Evolutionary conservation across 2,113 vertebrate species (phyloP), one percentile per base, ranked within the genome.

Genomic region (Chaenogobius annularis): DNA sequence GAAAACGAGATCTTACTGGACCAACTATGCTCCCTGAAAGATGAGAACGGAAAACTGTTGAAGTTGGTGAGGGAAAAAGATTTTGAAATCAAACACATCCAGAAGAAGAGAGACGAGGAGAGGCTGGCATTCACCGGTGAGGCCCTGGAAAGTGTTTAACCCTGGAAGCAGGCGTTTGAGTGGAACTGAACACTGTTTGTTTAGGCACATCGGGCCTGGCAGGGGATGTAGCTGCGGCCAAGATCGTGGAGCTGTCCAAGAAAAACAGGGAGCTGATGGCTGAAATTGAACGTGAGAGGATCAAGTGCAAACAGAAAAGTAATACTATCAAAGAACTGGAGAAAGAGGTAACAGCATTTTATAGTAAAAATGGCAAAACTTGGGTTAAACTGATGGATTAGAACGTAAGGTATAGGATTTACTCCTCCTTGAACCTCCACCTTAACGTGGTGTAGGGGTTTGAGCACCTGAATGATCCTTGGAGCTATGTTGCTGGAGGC

Each of bases 201-300:
- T 62, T 10, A 98, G 98, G 94, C 31, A 88, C 89, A 0, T 79
- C 93, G 0, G 95, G 95, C 1, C 35, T 96, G 48, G 80, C 94
- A 3, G 96, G 95, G 52, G 96, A 98, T 19, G 84, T 90, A 12
- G 95, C 95, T 0, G 96, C 97, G 67, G 90, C 94, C 52, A 99
- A 96, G 90, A 97, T 98, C 0, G 94, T 99, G 0, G 96, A 98
- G 71, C 76, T 99, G 83, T 96, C 97, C 66, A 98, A 95, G 83
- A 96, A 83, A 89, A 98, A 95, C 69, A 93, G 96, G 15, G 93
- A 94, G 66, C 68, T 98, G 31, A 90, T 72, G 3, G 94, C 93
- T 0, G 95, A 97, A 82, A 78, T 90, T 0, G 94, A 98, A 79
- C 90, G 82, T 0, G 93, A 95, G 15, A 96, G 93, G 72, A 86